These are phyloP conservation scores for Melanostoma mellinum DNA, from an alignment of 2,888 invertebrate species.

Conservation along the genomic window DNA sequence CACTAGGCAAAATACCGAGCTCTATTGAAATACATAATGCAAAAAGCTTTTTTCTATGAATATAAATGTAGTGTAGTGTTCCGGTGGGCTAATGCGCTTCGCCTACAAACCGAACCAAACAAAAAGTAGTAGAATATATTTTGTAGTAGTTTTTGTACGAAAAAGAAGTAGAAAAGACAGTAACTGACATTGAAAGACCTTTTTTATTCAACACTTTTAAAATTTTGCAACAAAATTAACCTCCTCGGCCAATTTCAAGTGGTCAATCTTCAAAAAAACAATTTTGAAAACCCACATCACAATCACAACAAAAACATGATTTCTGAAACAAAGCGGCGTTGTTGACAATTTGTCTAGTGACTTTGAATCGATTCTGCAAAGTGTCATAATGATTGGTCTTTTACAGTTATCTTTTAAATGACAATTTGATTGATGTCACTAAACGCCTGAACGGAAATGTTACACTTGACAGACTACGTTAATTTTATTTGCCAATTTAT, in stretches of 20 bases:
- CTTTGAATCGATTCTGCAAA: too few relatives aligned
- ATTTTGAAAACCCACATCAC: conserved; percentile 14
- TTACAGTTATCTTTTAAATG: too few relatives aligned
- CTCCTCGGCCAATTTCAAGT: conserved; percentile 34
- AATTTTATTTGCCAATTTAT: conserved; percentile 44
- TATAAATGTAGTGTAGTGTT: conserved; percentile 38
- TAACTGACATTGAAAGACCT: conserved; percentile 34
- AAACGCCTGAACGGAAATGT: neutral
- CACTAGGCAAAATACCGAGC: conserved; percentile 80
- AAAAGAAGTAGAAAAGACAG: conserved; percentile 60
- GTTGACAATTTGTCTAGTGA: too few relatives aligned
- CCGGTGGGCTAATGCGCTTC: conserved; percentile 33
- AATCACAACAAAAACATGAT: too few relatives aligned
- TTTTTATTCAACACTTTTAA: conserved; percentile 48
- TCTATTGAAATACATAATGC: conserved; percentile 78
- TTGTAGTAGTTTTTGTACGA: conserved; percentile 70
- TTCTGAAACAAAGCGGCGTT: too few relatives aligned
- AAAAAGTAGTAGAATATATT: conserved; percentile 62
- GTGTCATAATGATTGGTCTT: too few relatives aligned
- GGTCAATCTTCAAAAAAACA: conserved; percentile 21
- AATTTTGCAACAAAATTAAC: conserved; percentile 38
- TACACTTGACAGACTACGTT: conserved; percentile 12
- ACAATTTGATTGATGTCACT: too few relatives aligned
- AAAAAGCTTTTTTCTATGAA: conserved; percentile 51
- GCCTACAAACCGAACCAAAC: conserved; percentile 36